Conservation (phyloP, 2,797 vertebrate species). For the Zenarchopterus dispar region DNA sequence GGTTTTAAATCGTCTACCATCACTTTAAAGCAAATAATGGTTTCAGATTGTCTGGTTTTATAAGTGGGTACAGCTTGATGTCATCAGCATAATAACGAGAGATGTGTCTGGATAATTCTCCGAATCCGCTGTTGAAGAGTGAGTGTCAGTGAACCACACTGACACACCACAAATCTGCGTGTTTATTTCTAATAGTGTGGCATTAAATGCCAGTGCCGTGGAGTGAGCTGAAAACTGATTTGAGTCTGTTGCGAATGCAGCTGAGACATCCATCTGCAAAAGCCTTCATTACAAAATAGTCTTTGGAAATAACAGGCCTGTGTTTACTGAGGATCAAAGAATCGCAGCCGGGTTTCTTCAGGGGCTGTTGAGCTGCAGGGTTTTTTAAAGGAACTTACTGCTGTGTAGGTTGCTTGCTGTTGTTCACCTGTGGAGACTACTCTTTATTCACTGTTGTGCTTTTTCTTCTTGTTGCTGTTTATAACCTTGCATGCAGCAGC, state of each 20-base stretch:
- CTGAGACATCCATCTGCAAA: slow-evolving; percentile 19
- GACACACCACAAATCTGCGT: slow-evolving; percentile 26
- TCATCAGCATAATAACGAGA: slow-evolving; percentile 54
- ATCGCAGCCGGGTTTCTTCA: slow-evolving; percentile 31
- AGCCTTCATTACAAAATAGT: slow-evolving; percentile 31
- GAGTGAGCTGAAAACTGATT: slow-evolving; percentile 18
- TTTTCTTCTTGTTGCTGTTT: slow-evolving; percentile 20
- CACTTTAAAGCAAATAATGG: slow-evolving; percentile 40
- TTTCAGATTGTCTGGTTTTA: slow-evolving; percentile 33
- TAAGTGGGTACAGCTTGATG: slow-evolving; percentile 21
- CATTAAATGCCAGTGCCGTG: slow-evolving; percentile 17
- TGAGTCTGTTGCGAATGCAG: slow-evolving; percentile 23
- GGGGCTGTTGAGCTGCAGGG: slow-evolving; percentile 31
- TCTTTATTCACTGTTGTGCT: slow-evolving; percentile 25
- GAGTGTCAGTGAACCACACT: slow-evolving; percentile 22
- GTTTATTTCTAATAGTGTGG: slow-evolving; percentile 27
- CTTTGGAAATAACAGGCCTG: slow-evolving; percentile 35
- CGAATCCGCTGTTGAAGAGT: slow-evolving; percentile 30
- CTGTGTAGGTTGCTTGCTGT: slow-evolving; percentile 36
- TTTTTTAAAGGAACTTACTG: slow-evolving; percentile 34
- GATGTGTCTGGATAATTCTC: slow-evolving; percentile 56
- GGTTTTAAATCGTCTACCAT: slow-evolving; percentile 45
- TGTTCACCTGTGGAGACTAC: slow-evolving; percentile 24
- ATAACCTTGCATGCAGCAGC: slow-evolving; percentile 4
- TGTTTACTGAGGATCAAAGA: slow-evolving; percentile 49